These are phyloP conservation scores for Andrena camellia DNA, from an alignment of 2,888 invertebrate genomes.

Conservation along the genomic window DNA sequence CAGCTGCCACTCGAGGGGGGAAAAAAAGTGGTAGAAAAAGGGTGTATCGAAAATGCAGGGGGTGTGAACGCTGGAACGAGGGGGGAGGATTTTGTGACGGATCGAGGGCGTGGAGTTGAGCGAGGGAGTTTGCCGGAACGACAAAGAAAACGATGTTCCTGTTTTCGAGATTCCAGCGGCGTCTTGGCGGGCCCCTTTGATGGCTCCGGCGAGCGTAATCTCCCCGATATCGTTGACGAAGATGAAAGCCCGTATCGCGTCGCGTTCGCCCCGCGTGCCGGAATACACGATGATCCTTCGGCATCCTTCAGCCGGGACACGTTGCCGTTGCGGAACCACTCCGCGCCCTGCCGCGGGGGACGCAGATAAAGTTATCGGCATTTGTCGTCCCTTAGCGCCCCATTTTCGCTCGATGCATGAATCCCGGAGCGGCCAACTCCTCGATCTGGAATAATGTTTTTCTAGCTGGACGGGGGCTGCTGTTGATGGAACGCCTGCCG, in stretches of 20 bases:
- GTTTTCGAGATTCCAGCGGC: constrained; percentile 5
- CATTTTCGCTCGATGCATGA: not conserved
- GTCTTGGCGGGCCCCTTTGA: not conserved
- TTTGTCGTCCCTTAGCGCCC: not conserved
- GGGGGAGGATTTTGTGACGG: not conserved
- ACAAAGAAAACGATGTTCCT: too few species aligned
- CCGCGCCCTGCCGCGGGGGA: not conserved
- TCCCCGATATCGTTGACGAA: not conserved
- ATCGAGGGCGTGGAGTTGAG: not conserved
- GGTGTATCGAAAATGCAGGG: not conserved
- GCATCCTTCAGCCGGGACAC: not conserved
- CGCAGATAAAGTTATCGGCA: not conserved
- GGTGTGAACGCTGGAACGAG: not conserved
- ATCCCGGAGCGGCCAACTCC: not conserved
- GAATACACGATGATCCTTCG: constrained; percentile 1
- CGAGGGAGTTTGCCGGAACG: not conserved
- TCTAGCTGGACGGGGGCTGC: not conserved
- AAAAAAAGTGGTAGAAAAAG: not conserved
- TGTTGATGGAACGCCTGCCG: not conserved
- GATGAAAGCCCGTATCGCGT: constrained; percentile 13
- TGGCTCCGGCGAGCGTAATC: not conserved
- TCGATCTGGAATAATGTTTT: constrained; percentile 28
- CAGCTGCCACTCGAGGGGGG: not conserved
- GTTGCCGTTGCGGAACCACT: not conserved
- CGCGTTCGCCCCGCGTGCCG: not conserved